Evolutionary conservation across 2,888 invertebrate genomes (phyloP).

Genomic region (Epinotia nisella): DNA sequence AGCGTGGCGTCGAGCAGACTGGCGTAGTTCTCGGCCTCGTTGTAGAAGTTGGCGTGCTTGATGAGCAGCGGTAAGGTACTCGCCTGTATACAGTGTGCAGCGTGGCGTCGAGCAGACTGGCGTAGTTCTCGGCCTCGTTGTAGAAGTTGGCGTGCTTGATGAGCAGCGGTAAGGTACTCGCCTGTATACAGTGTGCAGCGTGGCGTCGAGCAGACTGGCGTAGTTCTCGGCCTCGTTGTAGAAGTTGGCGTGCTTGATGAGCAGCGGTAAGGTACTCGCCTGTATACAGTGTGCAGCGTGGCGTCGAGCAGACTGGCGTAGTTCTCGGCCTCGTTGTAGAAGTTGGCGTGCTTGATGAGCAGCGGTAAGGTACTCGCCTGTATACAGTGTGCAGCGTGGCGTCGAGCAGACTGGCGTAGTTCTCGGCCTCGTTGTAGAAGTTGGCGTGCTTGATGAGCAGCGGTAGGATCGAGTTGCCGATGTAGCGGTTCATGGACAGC

Average conservation of each 20-base stretch:
- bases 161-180: slow-evolving; percentile 71
- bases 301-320: slow-evolving; percentile 98
- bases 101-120: slow-evolving; percentile 97
- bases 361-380: slow-evolving; percentile 70
- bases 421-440: slow-evolving; percentile 98
- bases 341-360: slow-evolving; percentile 86
- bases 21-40: slow-evolving; percentile 97
- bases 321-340: slow-evolving; percentile 98
- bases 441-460: slow-evolving; percentile 97
- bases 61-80: slow-evolving; percentile 71
- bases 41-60: slow-evolving; percentile 93
- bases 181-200: slow-evolving; percentile 98
- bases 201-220: slow-evolving; percentile 97
- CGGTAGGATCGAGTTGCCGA: slow-evolving; percentile 98
- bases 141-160: slow-evolving; percentile 91
- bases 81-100: slow-evolving; percentile 96
- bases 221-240: slow-evolving; percentile 99
- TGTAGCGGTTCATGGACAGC: slow-evolving; percentile 99
- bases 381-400: slow-evolving; percentile 99
- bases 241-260: slow-evolving; percentile 88
- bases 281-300: slow-evolving; percentile 98
- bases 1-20: slow-evolving; percentile 98
- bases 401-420: slow-evolving; percentile 97
- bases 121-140: slow-evolving; percentile 97
- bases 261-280: slow-evolving; percentile 81